Percentiles rank a stretch among this genome's conserved stretches.
phyloP scores from a whole-genome alignment of 2,888 invertebrate species.

The Cheilosia scutellata region DNA sequence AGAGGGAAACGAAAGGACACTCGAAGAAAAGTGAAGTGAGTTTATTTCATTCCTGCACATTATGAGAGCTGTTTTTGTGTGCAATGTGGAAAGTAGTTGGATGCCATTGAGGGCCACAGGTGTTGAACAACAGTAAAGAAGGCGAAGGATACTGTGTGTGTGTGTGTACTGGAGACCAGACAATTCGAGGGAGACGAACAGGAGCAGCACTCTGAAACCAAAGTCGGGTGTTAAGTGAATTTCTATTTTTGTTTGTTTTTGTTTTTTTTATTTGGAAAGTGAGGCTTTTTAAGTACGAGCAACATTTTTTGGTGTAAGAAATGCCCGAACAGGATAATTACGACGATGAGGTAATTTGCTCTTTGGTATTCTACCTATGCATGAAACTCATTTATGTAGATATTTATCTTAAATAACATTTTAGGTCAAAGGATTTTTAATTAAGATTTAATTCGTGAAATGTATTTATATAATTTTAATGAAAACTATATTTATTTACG shows the following conservation, averaged over 20 bases:
- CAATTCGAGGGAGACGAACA: conserved; percentile 16
- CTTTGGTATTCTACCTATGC: conserved; percentile 15
- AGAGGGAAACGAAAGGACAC: conserved; percentile 34
- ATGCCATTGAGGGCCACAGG: conserved; percentile 59
- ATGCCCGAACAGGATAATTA: conserved; percentile 84
- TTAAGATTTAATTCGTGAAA: too few relatives aligned
- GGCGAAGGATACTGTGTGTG: conserved; percentile 14
- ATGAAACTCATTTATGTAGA: conserved; percentile 11
- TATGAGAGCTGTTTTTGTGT: conserved; percentile 59
- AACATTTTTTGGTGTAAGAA: conserved; percentile 77
- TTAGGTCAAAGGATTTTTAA: background rate
- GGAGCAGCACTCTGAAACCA: conserved; percentile 36
- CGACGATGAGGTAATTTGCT: conserved; percentile 84
- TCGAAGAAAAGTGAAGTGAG: conserved; percentile 21
- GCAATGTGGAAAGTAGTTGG: conserved; percentile 52
- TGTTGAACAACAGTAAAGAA: conserved; percentile 58
- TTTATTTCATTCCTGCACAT: conserved; percentile 50
- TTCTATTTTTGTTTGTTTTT: conserved; percentile 31
- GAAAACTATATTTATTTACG: too few relatives aligned
- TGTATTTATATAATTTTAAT: too few relatives aligned
- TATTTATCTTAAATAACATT: background rate
- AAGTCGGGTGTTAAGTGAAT: conserved; percentile 67
- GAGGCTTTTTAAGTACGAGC: conserved; percentile 45
- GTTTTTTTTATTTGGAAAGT: conserved; percentile 21
- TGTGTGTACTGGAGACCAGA: conserved; percentile 1